Evolutionary conservation across 2,113 vertebrate genomes (phyloP), one percentile per base, ranked within the genome.

Genomic region (Ovis aries): DNA sequence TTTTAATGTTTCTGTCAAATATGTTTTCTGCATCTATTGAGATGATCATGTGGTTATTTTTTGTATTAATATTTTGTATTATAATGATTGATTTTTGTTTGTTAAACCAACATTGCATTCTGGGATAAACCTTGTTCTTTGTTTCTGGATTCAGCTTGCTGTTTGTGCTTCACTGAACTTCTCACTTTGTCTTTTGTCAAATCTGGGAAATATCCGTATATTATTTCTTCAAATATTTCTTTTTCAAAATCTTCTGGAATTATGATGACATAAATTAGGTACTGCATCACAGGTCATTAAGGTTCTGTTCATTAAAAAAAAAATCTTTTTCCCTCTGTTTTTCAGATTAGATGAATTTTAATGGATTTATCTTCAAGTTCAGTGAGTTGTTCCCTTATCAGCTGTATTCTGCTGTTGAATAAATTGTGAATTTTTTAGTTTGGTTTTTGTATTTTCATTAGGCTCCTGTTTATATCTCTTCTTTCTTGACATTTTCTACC

Each of bases 141-240:
- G 21, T 85, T 71, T 4, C 31, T 77, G 31, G 10, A 74, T 74
- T 86, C 67, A 84, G 31, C 40, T 78, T 86, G 67, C 43, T 67
- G 15, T 87, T 84, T 83, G 52, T 45, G 23, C 4, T 27, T 88
- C 60, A 48, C 45, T 95, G 33, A 64, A 87, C 53, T 86, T 74
- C 59, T 82, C 57, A 33, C 11, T 81, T 93, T 36, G 19, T 60
- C 19, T 78, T 81, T 88, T 83, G 62, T 64, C 77, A 91, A 84
- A 91, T 78, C 74, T 97, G 55, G 55, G 48, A 64, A 64, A 64
- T 85, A 33, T 64, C 60, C 40, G 19, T 50, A 64, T 43, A 57
- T 90, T 96, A 82, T 91, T 96, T 94, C 36, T 71, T 91, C 57
- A 93, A 29, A 88, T 88, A 59, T 5, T 87, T 64, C 13, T 92